Evolutionary conservation across 2,797 vertebrate genomes (phyloP), one percentile per base, ranked within the genome.

Genomic region (Limosa lapponica): DNA sequence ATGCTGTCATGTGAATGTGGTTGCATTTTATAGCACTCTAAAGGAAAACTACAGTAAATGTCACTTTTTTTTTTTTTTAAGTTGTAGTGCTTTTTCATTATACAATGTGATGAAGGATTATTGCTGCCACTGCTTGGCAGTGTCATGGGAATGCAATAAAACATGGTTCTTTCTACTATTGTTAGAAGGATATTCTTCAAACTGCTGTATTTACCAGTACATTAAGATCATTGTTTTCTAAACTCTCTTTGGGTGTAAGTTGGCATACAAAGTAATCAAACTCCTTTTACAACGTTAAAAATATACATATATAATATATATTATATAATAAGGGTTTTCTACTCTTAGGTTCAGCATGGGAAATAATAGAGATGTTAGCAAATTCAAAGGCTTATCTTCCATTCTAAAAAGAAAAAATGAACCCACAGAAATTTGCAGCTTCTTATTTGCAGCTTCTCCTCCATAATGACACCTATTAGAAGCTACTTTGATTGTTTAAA

Each of bases 11-110:
- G 82, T 94, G 96, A 96, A 93, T 78, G 71, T 69, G 70, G 79
- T 81, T 36, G 49, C 91, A 69, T 97, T 97, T 96, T 97, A 94
- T 90, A 86, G 91, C 77, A 92, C 87, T 95, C 87, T 74, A 27
- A 96, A 96, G 88, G 81, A 91, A 90, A 87, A 83, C 87, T 87
- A 74, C n/a, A 52, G 82, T 73, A 93, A 97, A 87, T 82, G 62
- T 54, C 58, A 64, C 39, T 41, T 8, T 90, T 85, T 89, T 94
- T 94, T 90, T 84, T 94, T 84, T 91, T 95, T 39, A 84, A 94
- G 91, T 88, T 71, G 69, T 84, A 95, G 91, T 95, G 79, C 44
- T 94, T 96, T 91, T 85, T 94, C 52, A 39, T 93, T 91, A 89
- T 89, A 62, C 20, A 79, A 61, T 73, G 77, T 93, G 88, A 79